Base-by-base conservation (phyloP, 2,113 vertebrate species). In the Stomatorhinus ivindoensis region DNA sequence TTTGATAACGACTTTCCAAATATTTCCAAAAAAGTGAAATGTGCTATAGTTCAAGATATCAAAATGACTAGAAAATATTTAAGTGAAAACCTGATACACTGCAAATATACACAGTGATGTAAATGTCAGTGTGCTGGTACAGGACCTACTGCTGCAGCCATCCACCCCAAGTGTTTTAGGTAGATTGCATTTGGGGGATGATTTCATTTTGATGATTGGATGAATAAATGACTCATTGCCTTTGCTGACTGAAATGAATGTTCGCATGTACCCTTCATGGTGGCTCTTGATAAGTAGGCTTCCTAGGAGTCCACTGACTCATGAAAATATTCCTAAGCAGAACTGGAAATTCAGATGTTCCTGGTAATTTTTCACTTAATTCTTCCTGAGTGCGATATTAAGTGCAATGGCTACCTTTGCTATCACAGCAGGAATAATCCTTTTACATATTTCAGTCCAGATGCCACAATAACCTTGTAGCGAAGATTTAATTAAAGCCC, bases 401-500 rank as follows among this genome's bases (percentile, higher is more conserved):
- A 94, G 95, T 91, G 91, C 92, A 92, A 92, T 89, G 92, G 93
- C 31, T 89, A 87, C 90, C 91, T 55, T 46, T 46, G 15, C 7
- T 88, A 89, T 91, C 91, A 93, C 90, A 92, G 92, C 91, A 90
- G 92, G 90, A 69, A 91, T 94, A 95, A 96, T 95, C 94, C 93
- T 90, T 90, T 65, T 89, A 88, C 93, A 94, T 50, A 51, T 86
- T 51, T 86, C 48, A 86, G 85, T 51, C 27, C 48, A 86, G 94
- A 95, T 95, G 95, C 94, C 91, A 90, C 87, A 89, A 92, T 93
- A 94, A 93, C 91, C 91, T 92, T 90, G 88, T 90, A 90, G 93
- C 91, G 42, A 91, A 91, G 91, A 94, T 95, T 95, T 95, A 96
- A 95, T 96, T 95, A 96, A 94, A 95, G 90, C 87, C 58, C 92